Evolutionary conservation across 2,113 vertebrate species (phyloP), one percentile per base, ranked within the genome.

Genomic region (Siphamia tubifer): DNA sequence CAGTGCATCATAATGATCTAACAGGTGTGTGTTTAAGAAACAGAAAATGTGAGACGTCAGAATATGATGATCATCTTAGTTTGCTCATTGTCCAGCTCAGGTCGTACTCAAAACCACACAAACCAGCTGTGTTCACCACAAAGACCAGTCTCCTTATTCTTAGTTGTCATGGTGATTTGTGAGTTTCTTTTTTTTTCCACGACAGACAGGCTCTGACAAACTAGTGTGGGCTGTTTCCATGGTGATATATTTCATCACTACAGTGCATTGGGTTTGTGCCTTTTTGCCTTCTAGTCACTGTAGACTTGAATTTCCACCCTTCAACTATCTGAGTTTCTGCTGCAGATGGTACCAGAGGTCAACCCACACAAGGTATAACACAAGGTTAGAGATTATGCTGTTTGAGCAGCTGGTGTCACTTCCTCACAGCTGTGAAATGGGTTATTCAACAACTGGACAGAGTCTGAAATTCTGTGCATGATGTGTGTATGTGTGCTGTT

Each of bases 221-320:
- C 47, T 8, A 5, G 16, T 82, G 72, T 69, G 47, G 64, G 54
- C 80, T 70, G 82, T 90, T 88, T 82, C 86, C 81, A 81, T 84
- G 64, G 86, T 36, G 69, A 88, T 74, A 6, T 38, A 48, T 67
- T 55, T 74, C 43, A 2, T 64, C 36, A n/a, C 53, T 42, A 8
- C 28, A 39, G 34, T 48, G 10, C 39, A 42, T 15, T 9, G 27
- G 16, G 7, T 72, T n/a, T n/a, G n/a, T n/a, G 40, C 43, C 48
- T 49, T 54, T 63, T 40, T 76, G 55, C 53, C 51, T 49, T 52
- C 16, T 42, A 32, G 55, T 60, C 24, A 23, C 38, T 62, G 58
- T 38, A 63, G 36, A 71, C 61, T 60, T 30, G 12, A 17, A 55
- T 36, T 71, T 43, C 13, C 25, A 19, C 65, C 60, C 17, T 19